Conservation (phyloP, 2,113 vertebrate genomes). For the Spea multiplicata region DNA sequence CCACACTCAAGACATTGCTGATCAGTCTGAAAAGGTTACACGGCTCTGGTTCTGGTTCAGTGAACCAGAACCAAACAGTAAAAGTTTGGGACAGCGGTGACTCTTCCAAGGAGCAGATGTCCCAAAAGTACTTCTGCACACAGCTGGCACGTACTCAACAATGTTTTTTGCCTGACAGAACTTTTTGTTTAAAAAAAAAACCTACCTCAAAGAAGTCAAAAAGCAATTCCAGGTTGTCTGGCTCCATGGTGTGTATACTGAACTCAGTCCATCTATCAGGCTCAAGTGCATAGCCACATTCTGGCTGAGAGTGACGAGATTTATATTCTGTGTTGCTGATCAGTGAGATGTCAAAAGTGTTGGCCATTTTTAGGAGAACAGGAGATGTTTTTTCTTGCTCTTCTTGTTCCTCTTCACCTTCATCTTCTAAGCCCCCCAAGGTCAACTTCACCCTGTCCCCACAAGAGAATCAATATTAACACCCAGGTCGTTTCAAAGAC, state of each 20-base stretch:
- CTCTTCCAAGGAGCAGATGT: too few species aligned
- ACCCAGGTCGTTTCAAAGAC: not conserved
- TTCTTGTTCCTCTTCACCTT: slow-evolving; percentile 71
- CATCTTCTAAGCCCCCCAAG: slow-evolving; percentile 87
- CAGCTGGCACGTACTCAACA: too few species aligned
- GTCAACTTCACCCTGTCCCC: slow-evolving; percentile 77
- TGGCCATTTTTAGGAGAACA: slow-evolving; percentile 79
- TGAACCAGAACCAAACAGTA: too few species aligned
- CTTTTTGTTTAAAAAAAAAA: not conserved
- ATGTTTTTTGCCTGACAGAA: too few species aligned
- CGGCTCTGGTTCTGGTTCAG: too few species aligned
- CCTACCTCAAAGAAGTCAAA: slow-evolving; percentile 97
- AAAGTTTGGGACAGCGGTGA: too few species aligned
- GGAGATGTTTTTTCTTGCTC: slow-evolving; percentile 63
- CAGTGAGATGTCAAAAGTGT: slow-evolving; percentile 82
- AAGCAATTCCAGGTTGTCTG: slow-evolving; percentile 91
- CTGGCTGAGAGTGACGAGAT: slow-evolving; percentile 88
- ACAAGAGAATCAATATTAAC: slow-evolving; percentile 11
- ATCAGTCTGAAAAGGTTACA: too few species aligned
- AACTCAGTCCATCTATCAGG: slow-evolving; percentile 87
- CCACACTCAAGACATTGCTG: too few species aligned
- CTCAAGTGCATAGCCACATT: slow-evolving; percentile 88
- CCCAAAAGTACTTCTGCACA: too few species aligned
- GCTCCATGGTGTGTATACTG: slow-evolving; percentile 93
- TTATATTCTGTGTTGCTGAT: slow-evolving; percentile 81